Evolutionary conservation across 2,113 vertebrate genomes (phyloP), one percentile per base, ranked within the genome.

Genomic region (Cnemophilus loriae): DNA sequence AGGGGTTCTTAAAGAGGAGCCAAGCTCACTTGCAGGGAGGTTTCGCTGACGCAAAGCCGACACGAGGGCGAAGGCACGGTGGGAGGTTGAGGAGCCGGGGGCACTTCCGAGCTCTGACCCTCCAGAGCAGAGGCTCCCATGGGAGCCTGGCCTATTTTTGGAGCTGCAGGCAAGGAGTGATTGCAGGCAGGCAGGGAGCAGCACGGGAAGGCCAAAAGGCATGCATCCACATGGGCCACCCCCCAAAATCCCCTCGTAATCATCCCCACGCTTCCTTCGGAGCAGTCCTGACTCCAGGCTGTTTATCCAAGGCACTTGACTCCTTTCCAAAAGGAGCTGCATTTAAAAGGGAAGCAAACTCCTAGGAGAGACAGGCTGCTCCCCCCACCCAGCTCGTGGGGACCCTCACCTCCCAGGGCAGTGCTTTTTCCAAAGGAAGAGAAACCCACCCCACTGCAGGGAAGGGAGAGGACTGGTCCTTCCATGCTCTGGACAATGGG

Each of bases 261-360:
- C 74, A 73, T 52, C 63, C 60, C 46, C 13, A 32, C 0, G 1
- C 49, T 85, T 59, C 93, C 82, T 71, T 23, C 16, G 1, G 24
- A 91, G 59, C 10, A 18, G 27, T 91, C 78, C 69, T 4, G 59
- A 7, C 89, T 89, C 60, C 28, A 7, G 59, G 82, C 67, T 96
- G 84, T 95, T 96, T 93, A 93, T 10, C 89, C 28, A 82, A 84
- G 28, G 17, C 41, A 16, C 42, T 83, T 84, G 49, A 64, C 24
- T 90, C n/a, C 61, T 49, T 91, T 90, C 82, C 89, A 95, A 91
- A 71, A 67, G 4, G 19, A 47, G 10, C n/a, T 69, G 70, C 19
- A 11, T 79, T 84, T 59, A 30, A 86, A 96, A 89, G 50, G 50
- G 33, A 95, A 44, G 39, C 28, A 47, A 84, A 84, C 1, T 35